phyloP scores from a whole-genome alignment of 2,113 vertebrate species.

The Podarcis muralis region DNA sequence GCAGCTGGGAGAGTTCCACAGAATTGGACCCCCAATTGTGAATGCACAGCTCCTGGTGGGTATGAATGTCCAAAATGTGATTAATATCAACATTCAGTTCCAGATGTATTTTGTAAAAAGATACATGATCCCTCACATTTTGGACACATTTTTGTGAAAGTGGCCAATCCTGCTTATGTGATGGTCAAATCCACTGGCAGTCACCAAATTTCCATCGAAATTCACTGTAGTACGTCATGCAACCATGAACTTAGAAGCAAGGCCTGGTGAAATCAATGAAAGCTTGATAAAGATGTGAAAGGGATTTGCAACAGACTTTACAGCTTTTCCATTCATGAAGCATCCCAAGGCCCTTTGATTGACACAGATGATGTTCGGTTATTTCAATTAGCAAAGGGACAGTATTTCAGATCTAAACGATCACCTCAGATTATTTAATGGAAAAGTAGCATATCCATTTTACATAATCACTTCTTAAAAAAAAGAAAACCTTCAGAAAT shows the following conservation, averaged over 20 bases:
- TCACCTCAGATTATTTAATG: constrained; percentile 10
- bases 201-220: constrained; percentile 3
- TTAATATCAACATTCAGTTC: background rate
- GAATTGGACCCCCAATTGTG: too few species aligned
- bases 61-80: background rate
- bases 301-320: constrained; percentile 30
- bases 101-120: background rate
- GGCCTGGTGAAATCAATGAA: constrained; percentile 16
- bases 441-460: background rate
- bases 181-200: background rate
- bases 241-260: constrained; percentile 10
- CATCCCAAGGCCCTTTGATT: constrained; percentile 5
- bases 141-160: background rate
- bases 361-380: background rate
- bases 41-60: too few species aligned
- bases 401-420: constrained; percentile 8
- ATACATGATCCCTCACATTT: background rate
- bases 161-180: background rate
- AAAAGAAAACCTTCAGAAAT: constrained; percentile 1
- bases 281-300: constrained; percentile 12
- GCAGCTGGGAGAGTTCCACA: too few species aligned
- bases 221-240: background rate
- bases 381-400: constrained; percentile 21
- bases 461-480: background rate
- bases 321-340: constrained; percentile 28